These are phyloP conservation scores for Cetoscarus ocellatus DNA, from an alignment of 2,797 vertebrate species.

Conservation along the genomic window DNA sequence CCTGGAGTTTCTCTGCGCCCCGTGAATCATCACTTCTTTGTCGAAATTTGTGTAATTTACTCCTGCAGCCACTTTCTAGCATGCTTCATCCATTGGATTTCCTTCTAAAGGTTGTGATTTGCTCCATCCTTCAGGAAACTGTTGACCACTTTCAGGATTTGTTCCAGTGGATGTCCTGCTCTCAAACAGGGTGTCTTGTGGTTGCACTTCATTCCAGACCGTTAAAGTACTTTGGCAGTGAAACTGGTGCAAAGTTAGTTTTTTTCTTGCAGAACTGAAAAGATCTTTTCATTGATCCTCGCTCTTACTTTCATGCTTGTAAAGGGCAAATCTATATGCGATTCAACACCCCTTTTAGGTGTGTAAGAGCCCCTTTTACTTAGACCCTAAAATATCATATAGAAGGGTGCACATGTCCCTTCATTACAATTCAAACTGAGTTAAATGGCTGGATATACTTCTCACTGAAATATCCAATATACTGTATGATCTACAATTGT, in stretches of 20 bases:
- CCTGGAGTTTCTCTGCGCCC: constrained; percentile 1
- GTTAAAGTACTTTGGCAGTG: constrained; percentile 2
- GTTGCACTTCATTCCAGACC: not conserved
- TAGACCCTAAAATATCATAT: no score
- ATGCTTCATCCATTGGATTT: not conserved
- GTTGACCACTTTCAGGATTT: not conserved
- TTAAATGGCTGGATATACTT: no score
- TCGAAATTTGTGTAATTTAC: constrained; percentile 15
- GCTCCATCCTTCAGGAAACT: not conserved
- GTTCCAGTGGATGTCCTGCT: not conserved
- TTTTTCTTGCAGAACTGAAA: not conserved
- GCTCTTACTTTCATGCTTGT: no score
- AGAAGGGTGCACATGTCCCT: no score
- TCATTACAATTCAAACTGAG: no score
- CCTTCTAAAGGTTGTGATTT: constrained; percentile 3
- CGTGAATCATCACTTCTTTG: constrained; percentile 4
- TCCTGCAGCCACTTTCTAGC: constrained; percentile 18
- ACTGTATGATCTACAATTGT: no score
- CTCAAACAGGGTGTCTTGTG: not conserved
- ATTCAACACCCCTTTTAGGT: no score
- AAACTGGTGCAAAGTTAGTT: not conserved
- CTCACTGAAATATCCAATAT: no score
- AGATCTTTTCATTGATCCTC: not conserved
- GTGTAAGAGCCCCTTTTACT: no score
- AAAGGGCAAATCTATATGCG: no score